Evolutionary conservation across 2,888 invertebrate species (phyloP), one percentile per base, ranked within the genome.

Genomic region (Drosophila kuntzei): DNA sequence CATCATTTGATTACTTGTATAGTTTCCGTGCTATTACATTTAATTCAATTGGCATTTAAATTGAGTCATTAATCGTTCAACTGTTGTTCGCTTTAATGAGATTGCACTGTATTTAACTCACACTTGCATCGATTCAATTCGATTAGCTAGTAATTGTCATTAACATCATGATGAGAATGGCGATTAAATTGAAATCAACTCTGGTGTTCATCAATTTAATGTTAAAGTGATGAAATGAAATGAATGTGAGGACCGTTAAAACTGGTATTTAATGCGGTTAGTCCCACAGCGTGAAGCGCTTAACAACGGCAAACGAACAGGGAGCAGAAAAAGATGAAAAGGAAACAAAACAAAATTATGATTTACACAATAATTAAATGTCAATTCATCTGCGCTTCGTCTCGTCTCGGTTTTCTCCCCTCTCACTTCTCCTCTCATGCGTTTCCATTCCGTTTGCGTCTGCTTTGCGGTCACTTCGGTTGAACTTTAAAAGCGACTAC

Each of bases 291-390:
- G 39, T 18, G 7, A n/a, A 39, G 57, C 67, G 55, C 64, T 63
- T 43, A 63, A 58, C 46, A 53, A 64, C 57, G 43, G 36, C 36
- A 18, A 46, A 16, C 32, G 41, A 47, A 57, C 20, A 51, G 58
- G 51, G 70, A 14, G 20, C 32, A 27, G 46, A 44, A 20, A 39
- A 37, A 44, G 27, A 50, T 49, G 39, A 44, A 36, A 47, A 61
- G 41, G 61, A 51, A 59, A 37, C 32, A 47, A 63, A 71, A 66
- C 64, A 76, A 80, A 80, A 75, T 60, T 71, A 80, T 83, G 87
- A 83, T 82, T 86, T 86, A 83, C 80, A 70, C 79, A 76, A 76
- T 82, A 83, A 80, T 84, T 76, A 80, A 84, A 86, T 86, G 87
- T 80, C 87, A 86, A 86, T 83, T 86, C 83, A 76, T 80, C 77